These are phyloP conservation scores for Rhinichthys klamathensis DNA, from an alignment of 2,113 vertebrate species.

Conservation along the genomic window DNA sequence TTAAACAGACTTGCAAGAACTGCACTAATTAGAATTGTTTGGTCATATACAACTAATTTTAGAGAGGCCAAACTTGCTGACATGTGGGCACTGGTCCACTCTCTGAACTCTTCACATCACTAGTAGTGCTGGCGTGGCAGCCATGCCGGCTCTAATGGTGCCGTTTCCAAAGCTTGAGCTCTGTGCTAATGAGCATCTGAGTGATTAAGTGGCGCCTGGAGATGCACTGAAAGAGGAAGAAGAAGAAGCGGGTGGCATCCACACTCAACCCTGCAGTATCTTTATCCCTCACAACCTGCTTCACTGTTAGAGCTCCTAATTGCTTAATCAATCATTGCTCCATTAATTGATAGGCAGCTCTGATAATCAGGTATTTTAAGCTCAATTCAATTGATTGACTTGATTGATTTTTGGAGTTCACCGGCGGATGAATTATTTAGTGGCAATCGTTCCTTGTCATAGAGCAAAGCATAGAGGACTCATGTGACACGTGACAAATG, in stretches of 20 bases:
- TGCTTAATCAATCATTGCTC: conserved; percentile 24
- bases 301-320: conserved; percentile 13
- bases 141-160: conserved; percentile 62
- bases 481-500: conserved; percentile 22
- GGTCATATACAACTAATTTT: background rate
- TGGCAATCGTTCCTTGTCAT: background rate
- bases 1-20: background rate
- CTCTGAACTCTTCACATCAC: conserved; percentile 62
- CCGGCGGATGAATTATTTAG: conserved; percentile 42
- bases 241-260: conserved; percentile 17
- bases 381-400: conserved; percentile 41
- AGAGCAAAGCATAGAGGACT: background rate
- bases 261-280: background rate
- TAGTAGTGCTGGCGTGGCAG: conserved; percentile 68
- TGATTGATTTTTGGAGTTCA: conserved; percentile 17
- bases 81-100: background rate
- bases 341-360: conserved; percentile 14
- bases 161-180: conserved; percentile 30
- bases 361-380: conserved; percentile 21
- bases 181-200: conserved; percentile 33
- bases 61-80: conserved; percentile 1
- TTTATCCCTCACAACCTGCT: conserved; percentile 16
- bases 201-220: conserved; percentile 37
- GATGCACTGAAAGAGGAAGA: conserved; percentile 3
- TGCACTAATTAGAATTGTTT: conserved; percentile 14